A percentile compares a stretch with the other conserved stretches of the same genome.
Evolutionary conservation across 2,888 invertebrate genomes (phyloP).

Genomic region (Subacronicta megacephala): DNA sequence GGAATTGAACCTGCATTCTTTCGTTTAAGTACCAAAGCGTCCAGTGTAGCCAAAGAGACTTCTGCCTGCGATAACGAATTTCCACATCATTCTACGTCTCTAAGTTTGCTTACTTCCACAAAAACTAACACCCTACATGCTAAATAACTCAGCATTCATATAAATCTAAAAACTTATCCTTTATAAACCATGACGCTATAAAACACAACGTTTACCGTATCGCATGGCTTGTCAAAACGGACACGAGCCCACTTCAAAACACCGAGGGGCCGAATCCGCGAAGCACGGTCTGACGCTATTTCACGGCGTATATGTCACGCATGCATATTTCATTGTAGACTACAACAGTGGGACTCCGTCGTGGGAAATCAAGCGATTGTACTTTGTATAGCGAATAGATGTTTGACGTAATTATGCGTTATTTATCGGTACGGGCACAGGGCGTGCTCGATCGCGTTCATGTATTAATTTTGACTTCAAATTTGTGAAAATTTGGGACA

Average conservation of each 20-base stretch:
- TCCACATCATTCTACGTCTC: too few species aligned
- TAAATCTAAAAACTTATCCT: slow-evolving; percentile 1
- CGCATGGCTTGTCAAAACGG: slow-evolving; percentile 52
- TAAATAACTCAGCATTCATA: neutral
- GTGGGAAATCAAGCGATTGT: slow-evolving; percentile 74
- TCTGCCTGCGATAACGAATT: too few species aligned
- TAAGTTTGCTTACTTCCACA: too few species aligned
- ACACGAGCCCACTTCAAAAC: slow-evolving; percentile 51
- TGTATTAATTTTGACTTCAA: slow-evolving; percentile 10
- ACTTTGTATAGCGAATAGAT: slow-evolving; percentile 29
- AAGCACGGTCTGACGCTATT: slow-evolving; percentile 75
- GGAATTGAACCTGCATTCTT: too few species aligned
- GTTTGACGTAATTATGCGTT: slow-evolving; percentile 62
- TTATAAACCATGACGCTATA: slow-evolving; percentile 23
- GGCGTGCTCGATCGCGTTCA: slow-evolving; percentile 27
- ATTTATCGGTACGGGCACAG: slow-evolving; percentile 55
- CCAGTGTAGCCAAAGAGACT: too few species aligned
- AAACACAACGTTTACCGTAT: slow-evolving; percentile 28
- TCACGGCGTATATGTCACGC: slow-evolving; percentile 79
- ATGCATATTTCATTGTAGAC: slow-evolving; percentile 84
- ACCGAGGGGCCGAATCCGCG: slow-evolving; percentile 59
- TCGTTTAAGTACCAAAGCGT: too few species aligned
- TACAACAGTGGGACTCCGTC: slow-evolving; percentile 75
- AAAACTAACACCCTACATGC: neutral
- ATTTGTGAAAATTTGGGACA: slow-evolving; percentile 1